A percentile compares a stretch with the other conserved stretches of the same genome.
These are phyloP conservation scores for Gibbula magus DNA, from an alignment of 2,888 invertebrate species.

Conservation along the genomic window DNA sequence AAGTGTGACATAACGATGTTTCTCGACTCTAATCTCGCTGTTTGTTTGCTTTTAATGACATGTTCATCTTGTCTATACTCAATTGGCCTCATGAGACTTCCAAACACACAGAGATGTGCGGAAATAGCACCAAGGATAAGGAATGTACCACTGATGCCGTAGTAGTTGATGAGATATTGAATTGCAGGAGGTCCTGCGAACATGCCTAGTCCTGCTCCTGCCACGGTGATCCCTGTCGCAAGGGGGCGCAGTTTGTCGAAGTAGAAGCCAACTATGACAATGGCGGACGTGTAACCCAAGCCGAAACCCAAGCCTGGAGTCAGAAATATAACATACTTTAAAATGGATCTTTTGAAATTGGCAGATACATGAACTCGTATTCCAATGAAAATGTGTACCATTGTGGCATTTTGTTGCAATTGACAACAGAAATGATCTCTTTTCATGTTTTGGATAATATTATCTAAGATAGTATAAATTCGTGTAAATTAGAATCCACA, in stretches of 20 bases:
- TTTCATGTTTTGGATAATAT: too few species aligned
- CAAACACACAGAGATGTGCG: not conserved
- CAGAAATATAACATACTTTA: not conserved
- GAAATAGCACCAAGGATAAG: not conserved
- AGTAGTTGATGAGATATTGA: not conserved
- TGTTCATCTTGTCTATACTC: too few species aligned
- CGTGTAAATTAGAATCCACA: too few species aligned
- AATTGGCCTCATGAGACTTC: not conserved
- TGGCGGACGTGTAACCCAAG: not conserved
- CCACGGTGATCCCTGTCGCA: not conserved
- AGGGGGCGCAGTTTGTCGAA: conserved; percentile 3
- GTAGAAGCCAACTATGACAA: not conserved
- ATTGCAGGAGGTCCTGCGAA: not conserved
- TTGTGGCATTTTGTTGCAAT: too few species aligned
- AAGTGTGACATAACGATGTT: too few species aligned
- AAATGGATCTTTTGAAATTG: too few species aligned
- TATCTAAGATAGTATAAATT: too few species aligned
- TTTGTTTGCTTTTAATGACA: too few species aligned
- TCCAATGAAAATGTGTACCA: too few species aligned
- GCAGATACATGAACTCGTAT: too few species aligned
- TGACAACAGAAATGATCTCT: too few species aligned
- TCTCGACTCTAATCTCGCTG: too few species aligned
- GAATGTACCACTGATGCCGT: conserved; percentile 1
- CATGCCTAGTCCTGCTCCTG: conserved; percentile 1
- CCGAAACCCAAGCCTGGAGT: not conserved